These are phyloP conservation scores for Myotis pilosus DNA, from an alignment of 2,797 vertebrate species.

Conservation along the genomic window DNA sequence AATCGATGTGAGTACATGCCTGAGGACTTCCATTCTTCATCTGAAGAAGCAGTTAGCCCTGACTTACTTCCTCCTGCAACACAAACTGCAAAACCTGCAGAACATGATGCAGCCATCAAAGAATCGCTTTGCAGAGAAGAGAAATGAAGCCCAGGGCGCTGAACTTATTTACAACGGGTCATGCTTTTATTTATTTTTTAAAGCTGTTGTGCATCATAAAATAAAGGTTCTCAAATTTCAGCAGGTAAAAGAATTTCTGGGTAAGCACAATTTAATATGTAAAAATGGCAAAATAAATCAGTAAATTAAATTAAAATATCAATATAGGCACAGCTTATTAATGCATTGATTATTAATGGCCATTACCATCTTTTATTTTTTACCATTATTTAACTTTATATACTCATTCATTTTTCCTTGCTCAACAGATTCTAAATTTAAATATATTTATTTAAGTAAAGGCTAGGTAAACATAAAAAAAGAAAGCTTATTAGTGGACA, in stretches of 20 bases:
- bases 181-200: neutral
- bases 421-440: neutral
- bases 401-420: neutral
- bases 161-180: neutral
- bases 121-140: neutral
- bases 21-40: neutral
- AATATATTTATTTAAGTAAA: neutral
- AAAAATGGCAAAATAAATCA: constrained; percentile 35
- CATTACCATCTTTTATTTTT: neutral
- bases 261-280: neutral
- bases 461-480: constrained; percentile 8
- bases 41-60: neutral
- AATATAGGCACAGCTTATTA: neutral
- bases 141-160: neutral
- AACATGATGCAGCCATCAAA: neutral
- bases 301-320: neutral
- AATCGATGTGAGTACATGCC: neutral
- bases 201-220: neutral
- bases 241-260: neutral
- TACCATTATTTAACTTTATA: constrained; percentile 8
- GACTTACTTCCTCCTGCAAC: neutral
- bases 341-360: neutral
- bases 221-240: neutral
- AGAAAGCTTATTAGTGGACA: neutral
- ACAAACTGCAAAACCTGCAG: neutral